Percentiles rank a stretch among this genome's conserved stretches.
phyloP scores from a whole-genome alignment of 1,140 invertebrate species.

The Thaumetopoea pityocampa region DNA sequence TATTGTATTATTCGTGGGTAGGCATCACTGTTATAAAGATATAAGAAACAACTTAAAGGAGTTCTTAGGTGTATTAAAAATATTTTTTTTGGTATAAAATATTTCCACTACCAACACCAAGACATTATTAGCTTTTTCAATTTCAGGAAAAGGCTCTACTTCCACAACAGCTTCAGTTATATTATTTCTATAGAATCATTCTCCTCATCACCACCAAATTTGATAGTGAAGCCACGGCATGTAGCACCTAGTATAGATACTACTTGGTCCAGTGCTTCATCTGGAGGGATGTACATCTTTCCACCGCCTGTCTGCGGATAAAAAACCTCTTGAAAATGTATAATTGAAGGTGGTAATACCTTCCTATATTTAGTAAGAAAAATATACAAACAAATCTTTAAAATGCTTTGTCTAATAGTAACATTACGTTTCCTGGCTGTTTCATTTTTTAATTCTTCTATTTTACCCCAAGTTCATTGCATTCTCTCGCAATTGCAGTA shows the following conservation, averaged over 20 bases:
- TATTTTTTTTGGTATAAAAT: conserved; percentile 2
- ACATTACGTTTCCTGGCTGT: conserved; percentile 1
- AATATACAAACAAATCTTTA: background rate
- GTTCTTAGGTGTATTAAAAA: conserved; percentile 4
- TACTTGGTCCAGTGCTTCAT: conserved; percentile 13
- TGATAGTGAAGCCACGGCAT: conserved; percentile 2
- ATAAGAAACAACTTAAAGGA: background rate
- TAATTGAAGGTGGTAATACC: conserved; percentile 1
- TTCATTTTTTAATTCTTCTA: conserved; percentile 16
- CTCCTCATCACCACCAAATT: conserved; percentile 7
- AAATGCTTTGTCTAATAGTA: background rate
- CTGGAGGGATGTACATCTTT: conserved; percentile 5
- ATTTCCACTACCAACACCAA: background rate
- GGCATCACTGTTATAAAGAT: background rate
- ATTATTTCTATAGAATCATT: background rate
- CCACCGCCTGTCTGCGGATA: conserved; percentile 12
- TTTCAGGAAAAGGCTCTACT: no score
- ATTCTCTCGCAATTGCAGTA: conserved; percentile 1
- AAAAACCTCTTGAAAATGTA: background rate
- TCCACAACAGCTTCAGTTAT: background rate
- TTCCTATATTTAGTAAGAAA: conserved; percentile 1
- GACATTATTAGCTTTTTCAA: no score
- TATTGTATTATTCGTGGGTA: no score
- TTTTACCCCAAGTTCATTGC: background rate
- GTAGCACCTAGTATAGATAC: conserved; percentile 12